These are phyloP conservation scores for Neostethus bicornis DNA, from an alignment of 2,797 vertebrate species.

Conservation along the genomic window DNA sequence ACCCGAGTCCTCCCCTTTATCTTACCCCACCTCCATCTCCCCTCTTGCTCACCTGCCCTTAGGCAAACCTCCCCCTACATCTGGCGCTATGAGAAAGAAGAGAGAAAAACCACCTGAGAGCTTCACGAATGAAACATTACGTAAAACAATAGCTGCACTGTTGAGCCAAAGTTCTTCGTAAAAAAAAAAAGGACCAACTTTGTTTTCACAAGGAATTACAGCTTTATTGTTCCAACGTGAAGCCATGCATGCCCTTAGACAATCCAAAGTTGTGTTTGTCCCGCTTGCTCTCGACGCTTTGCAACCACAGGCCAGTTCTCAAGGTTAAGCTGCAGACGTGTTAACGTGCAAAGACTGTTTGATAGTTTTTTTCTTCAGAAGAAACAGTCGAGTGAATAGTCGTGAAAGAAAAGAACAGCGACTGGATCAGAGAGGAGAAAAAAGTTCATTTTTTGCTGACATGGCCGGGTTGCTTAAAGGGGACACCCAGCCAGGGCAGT, in stretches of 20 bases:
- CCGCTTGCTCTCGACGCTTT: slow-evolving; percentile 34
- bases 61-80: slow-evolving; percentile 59
- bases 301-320: slow-evolving; percentile 50
- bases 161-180: slow-evolving; percentile 50
- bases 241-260: slow-evolving; percentile 36
- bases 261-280: slow-evolving; percentile 62
- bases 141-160: slow-evolving; percentile 54
- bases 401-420: slow-evolving; percentile 42
- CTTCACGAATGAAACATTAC: slow-evolving; percentile 49
- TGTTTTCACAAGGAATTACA: slow-evolving; percentile 36
- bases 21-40: slow-evolving; percentile 64
- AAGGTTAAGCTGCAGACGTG: slow-evolving; percentile 65
- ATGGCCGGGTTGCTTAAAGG: slow-evolving; percentile 64
- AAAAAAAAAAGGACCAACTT: too few relatives aligned
- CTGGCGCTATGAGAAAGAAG: slow-evolving; percentile 56
- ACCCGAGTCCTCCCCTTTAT: slow-evolving; percentile 69
- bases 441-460: slow-evolving; percentile 75
- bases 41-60: slow-evolving; percentile 69
- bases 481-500: slow-evolving; percentile 72
- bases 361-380: slow-evolving; percentile 32
- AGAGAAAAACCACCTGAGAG: slow-evolving; percentile 46
- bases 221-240: slow-evolving; percentile 41
- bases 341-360: slow-evolving; percentile 56
- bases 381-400: slow-evolving; percentile 49
- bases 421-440: slow-evolving; percentile 54